These are phyloP conservation scores for Eutrigla gurnardus DNA, from an alignment of 2,797 vertebrate genomes.

Conservation along the genomic window DNA sequence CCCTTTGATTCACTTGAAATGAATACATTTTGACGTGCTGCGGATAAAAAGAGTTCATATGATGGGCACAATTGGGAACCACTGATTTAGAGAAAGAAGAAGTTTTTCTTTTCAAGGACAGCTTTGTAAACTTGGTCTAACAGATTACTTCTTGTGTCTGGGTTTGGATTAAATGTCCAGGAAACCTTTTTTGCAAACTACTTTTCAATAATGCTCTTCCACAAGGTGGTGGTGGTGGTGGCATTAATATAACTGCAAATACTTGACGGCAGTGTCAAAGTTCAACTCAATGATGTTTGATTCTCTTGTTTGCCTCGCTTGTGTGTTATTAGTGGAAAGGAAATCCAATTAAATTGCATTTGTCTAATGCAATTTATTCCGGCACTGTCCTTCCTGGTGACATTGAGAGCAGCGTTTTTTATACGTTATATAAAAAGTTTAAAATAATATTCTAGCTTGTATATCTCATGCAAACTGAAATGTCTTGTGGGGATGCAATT, in stretches of 20 bases:
- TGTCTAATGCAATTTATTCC: constrained; percentile 1
- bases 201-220: not conserved
- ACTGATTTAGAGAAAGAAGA: not conserved
- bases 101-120: constrained; percentile 12
- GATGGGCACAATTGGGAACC: not conserved
- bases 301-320: constrained; percentile 6
- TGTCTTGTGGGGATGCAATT: constrained; percentile 20
- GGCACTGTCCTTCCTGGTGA: not conserved
- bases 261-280: not conserved
- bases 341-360: constrained; percentile 26
- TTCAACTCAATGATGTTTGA: constrained; percentile 2
- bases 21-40: not conserved
- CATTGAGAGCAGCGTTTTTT: not conserved
- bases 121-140: not conserved
- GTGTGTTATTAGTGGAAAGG: constrained; percentile 1
- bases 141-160: not conserved
- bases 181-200: not conserved
- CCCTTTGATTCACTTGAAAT: not conserved
- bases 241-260: constrained; percentile 4
- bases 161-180: not conserved
- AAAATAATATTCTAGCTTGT: constrained; percentile 15
- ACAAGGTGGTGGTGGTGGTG: not conserved
- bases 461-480: constrained; percentile 33
- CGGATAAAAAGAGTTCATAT: not conserved
- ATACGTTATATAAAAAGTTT: not conserved